phyloP scores from a whole-genome alignment of 2,113 vertebrate species.

The Cygnus atratus region DNA sequence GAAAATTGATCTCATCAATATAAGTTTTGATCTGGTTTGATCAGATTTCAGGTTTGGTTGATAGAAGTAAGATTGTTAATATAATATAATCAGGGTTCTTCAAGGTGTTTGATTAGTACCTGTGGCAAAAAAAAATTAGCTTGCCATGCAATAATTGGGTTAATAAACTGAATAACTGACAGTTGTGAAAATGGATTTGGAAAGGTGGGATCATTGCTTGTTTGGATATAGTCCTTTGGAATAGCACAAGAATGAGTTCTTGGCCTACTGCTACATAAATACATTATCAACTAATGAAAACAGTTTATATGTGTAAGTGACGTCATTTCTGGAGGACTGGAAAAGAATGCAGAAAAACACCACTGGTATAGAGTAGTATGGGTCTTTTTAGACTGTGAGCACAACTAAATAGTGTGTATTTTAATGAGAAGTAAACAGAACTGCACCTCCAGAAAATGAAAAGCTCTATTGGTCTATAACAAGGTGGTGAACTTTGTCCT shows the following conservation, averaged over 20 bases:
- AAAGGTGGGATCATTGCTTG: neutral
- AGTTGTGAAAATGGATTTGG: neutral
- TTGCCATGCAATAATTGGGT: neutral
- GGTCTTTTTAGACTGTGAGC: neutral
- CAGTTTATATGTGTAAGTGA: neutral
- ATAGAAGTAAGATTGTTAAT: neutral
- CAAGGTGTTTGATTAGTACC: neutral
- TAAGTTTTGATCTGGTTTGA: neutral
- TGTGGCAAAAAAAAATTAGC: neutral
- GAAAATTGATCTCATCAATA: neutral
- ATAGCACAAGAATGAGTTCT: neutral
- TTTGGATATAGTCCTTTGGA: neutral
- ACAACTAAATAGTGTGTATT: neutral
- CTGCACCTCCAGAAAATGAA: neutral
- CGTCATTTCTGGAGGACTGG: neutral
- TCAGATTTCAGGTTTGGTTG: neutral
- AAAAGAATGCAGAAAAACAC: neutral
- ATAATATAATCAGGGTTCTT: neutral
- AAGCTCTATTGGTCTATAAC: neutral
- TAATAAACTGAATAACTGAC: neutral
- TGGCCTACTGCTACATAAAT: neutral
- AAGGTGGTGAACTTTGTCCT: neutral
- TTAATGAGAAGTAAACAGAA: neutral
- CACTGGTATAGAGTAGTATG: neutral
- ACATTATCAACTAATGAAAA: neutral